Evolutionary conservation across 2,797 vertebrate species (phyloP).

Genomic region (Balearica regulorum): DNA sequence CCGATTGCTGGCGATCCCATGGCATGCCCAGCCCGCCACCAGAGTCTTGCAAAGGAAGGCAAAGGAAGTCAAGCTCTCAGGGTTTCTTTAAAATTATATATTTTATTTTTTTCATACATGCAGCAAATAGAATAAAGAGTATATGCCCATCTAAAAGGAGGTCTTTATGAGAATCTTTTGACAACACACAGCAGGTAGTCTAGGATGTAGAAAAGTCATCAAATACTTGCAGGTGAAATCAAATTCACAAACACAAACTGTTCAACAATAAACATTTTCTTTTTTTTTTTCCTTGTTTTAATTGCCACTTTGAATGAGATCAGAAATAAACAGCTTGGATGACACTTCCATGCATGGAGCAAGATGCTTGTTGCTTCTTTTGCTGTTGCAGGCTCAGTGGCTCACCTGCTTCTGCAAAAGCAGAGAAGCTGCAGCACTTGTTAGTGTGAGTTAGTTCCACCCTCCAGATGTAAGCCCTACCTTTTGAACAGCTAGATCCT

Average conservation of each 20-base stretch:
- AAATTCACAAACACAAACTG: slow-evolving; percentile 72
- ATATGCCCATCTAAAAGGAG: slow-evolving; percentile 50
- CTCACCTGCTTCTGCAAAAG: slow-evolving; percentile 77
- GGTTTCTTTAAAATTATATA: slow-evolving; percentile 60
- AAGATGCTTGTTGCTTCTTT: slow-evolving; percentile 62
- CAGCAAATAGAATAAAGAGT: slow-evolving; percentile 50
- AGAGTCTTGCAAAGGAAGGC: fast-evolving
- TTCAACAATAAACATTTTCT: slow-evolving; percentile 61
- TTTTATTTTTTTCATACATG: slow-evolving; percentile 23
- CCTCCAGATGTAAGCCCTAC: neutral
- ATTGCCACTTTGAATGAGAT: slow-evolving; percentile 29
- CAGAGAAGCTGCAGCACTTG: slow-evolving; percentile 67
- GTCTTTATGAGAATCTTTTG: slow-evolving; percentile 51
- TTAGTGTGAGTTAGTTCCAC: neutral
- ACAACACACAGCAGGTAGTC: slow-evolving; percentile 69
- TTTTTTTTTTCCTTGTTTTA: neutral
- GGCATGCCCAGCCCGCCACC: fast-evolving
- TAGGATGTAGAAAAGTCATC: slow-evolving; percentile 71
- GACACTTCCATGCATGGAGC: slow-evolving; percentile 74
- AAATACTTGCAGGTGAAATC: slow-evolving; percentile 75
- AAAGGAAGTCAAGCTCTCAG: neutral
- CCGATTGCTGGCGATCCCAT: fast-evolving
- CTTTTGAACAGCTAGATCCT: neutral
- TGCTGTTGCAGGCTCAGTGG: slow-evolving; percentile 78
- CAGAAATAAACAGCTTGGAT: slow-evolving; percentile 55